Conservation (phyloP, 30 jellyfish, hydroid and myxozoan species). For the Chrysaora quinquecirrha region DNA sequence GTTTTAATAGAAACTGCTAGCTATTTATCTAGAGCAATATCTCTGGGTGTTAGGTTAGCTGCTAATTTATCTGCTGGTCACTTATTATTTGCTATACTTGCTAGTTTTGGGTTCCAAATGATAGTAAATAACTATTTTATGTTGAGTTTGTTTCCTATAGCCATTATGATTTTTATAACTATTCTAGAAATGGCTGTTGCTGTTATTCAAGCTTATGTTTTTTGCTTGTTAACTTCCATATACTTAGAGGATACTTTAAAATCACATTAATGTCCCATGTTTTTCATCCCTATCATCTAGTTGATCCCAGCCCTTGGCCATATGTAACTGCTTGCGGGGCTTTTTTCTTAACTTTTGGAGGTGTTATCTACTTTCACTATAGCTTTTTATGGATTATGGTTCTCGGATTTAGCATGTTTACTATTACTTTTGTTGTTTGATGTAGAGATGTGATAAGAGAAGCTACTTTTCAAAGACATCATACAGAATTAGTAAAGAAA, state of each 20-base stretch:
- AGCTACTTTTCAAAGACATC: slow-evolving; percentile 58
- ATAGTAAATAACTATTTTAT: background rate
- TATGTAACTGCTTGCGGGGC: slow-evolving; percentile 54
- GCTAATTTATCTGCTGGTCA: slow-evolving; percentile 80
- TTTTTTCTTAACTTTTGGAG: slow-evolving; percentile 37
- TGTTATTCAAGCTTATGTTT: slow-evolving; percentile 68
- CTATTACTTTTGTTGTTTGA: slow-evolving; percentile 18
- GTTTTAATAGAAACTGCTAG: slow-evolving; percentile 70
- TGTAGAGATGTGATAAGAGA: slow-evolving; percentile 68
- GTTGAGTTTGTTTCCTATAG: slow-evolving; percentile 20
- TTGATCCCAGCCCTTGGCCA: slow-evolving; percentile 82
- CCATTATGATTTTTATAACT: slow-evolving; percentile 25
- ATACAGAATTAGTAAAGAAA: slow-evolving; percentile 5
- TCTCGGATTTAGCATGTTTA: background rate
- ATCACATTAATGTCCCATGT: slow-evolving; percentile 55
- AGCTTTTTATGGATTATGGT: slow-evolving; percentile 23
- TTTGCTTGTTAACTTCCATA: slow-evolving; percentile 24
- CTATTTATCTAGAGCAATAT: slow-evolving; percentile 59
- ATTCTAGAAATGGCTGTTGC: slow-evolving; percentile 60
- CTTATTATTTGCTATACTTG: slow-evolving; percentile 37
- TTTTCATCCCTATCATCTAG: slow-evolving; percentile 71
- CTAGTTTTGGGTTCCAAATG: slow-evolving; percentile 33
- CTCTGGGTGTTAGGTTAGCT: slow-evolving; percentile 66
- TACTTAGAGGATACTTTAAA: slow-evolving; percentile 53
- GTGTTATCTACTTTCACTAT: slow-evolving; percentile 65